Evolutionary conservation across 1,140 invertebrate genomes (phyloP), one percentile per base, ranked within the genome.

Genomic region (Magallana angulata): DNA sequence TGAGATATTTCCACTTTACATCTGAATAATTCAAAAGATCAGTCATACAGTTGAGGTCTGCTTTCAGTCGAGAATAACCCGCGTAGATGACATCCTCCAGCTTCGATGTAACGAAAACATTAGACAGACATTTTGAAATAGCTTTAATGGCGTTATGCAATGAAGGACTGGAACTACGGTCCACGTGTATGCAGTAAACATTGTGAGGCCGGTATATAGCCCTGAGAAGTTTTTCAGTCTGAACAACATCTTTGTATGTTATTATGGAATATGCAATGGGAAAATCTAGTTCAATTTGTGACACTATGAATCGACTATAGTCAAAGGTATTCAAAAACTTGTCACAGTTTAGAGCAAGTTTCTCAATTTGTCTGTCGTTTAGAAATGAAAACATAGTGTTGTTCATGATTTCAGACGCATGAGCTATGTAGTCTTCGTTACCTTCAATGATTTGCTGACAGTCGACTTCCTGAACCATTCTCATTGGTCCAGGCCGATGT

Each of bases 171-270:
- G 92, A 85, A 82, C 93, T 91, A 4, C 59, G 80, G 81, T 94
- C 94, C 7, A 94, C 91, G 83, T 93, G 93, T 56, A 94, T 88
- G 88, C 94, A 94, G 86, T 94, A 94, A 5, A 88, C 85, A 86
- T 94, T 94, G 57, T 94, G 93, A 2, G 93, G 93, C 36, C 91
- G 86, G 81, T 94, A 94, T 58, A 94, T 93, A 0, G 92, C 91
- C 30, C 91, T 82, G 2, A 94, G 89, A 8, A 94, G 85, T 18
- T 91, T 71, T 60, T 93, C 92, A 1, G 92, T 87, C 85, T 94
- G 94, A 60, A 90, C 91, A 1, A 92, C 86, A 71, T 93, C 90
- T 58, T 91, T 92, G 82, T 94, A 92, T 11, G 93, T 89, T 1
- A 94, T 71, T 56, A 94, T 91, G 82, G 90, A 93, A 87, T 91